Percentiles rank a stretch among this genome's conserved stretches.
Conservation (phyloP, 2,888 invertebrate genomes). For the Caenorhabditis angaria region DNA sequence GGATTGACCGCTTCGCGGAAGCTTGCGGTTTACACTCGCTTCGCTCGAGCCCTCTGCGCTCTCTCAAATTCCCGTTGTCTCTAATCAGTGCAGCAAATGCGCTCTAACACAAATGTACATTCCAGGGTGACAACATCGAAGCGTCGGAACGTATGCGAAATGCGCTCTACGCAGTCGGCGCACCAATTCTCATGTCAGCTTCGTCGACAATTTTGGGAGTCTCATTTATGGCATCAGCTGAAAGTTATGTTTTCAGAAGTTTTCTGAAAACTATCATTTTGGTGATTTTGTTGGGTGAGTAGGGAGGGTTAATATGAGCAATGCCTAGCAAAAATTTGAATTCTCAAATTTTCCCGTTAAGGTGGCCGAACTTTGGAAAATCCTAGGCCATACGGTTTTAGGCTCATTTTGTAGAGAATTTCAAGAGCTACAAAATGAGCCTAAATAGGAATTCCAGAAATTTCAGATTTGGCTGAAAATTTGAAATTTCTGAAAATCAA, state of each 20-base stretch:
- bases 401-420: too few species aligned
- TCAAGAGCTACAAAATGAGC: too few species aligned
- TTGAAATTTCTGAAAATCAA: too few species aligned
- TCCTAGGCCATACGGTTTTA: too few species aligned
- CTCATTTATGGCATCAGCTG: conserved; percentile 85
- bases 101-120: too few species aligned
- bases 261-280: conserved; percentile 85
- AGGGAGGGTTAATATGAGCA: background rate
- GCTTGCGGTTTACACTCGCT: too few species aligned
- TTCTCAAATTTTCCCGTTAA: background rate
- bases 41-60: too few species aligned
- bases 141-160: conserved; percentile 82
- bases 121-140: conserved; percentile 57
- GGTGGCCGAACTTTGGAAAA: background rate
- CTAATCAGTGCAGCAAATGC: too few species aligned
- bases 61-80: too few species aligned
- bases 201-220: conserved; percentile 90
- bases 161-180: conserved; percentile 86
- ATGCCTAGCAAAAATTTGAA: background rate
- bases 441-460: too few species aligned
- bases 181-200: conserved; percentile 91
- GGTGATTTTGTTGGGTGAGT: conserved; percentile 83
- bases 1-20: too few species aligned
- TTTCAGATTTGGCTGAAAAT: too few species aligned
- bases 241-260: conserved; percentile 79